Conservation (phyloP, 2,797 vertebrate species). For the Tympanoctomys barrerae region DNA sequence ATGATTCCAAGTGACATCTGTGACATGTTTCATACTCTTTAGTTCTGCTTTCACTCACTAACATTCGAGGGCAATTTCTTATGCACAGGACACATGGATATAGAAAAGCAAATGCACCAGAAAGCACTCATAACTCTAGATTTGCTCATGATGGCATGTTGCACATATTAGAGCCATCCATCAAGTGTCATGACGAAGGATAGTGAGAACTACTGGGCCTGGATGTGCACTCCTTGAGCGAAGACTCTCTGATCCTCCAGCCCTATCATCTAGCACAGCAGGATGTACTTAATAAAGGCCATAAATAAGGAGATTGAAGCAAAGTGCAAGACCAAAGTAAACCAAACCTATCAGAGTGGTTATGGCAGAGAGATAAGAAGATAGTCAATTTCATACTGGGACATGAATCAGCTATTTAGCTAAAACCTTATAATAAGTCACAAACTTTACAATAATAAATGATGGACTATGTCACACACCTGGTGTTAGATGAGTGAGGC, state of each 20-base stretch:
- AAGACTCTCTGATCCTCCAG: conserved; percentile 18
- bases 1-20: conserved; percentile 24
- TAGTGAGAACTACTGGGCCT: background rate
- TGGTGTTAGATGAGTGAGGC: background rate
- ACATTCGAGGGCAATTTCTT: conserved; percentile 51
- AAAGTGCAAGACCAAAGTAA: conserved; percentile 35
- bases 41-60: background rate
- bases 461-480: background rate
- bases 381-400: background rate
- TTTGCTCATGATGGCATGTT: conserved; percentile 42
- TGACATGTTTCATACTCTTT: conserved; percentile 20
- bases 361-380: background rate
- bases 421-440: background rate
- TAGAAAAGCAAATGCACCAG: conserved; percentile 52
- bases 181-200: conserved; percentile 44
- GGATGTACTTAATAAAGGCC: conserved; percentile 10
- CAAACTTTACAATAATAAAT: background rate
- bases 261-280: background rate
- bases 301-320: conserved; percentile 32
- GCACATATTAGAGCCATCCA: conserved; percentile 39
- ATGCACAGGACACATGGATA: background rate
- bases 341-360: conserved; percentile 7
- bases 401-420: background rate
- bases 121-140: conserved; percentile 27
- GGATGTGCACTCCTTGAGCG: background rate